These are phyloP conservation scores for Alexandromys oeconomus DNA, from an alignment of 2,797 vertebrate species.

Conservation along the genomic window DNA sequence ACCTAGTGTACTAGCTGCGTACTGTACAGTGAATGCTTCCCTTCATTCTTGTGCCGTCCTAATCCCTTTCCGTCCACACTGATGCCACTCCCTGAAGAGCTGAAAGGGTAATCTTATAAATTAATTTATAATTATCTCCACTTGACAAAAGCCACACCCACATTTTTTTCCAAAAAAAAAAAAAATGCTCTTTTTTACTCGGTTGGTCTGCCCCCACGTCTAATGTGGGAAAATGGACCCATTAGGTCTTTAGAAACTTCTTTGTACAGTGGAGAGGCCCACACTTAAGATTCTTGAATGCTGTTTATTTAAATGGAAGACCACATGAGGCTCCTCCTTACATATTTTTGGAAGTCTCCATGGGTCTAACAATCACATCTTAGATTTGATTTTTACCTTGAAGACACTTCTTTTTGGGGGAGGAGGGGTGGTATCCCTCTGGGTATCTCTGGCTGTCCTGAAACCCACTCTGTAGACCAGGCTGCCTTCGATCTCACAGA, in stretches of 20 bases:
- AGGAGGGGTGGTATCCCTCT: neutral
- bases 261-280: neutral
- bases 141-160: neutral
- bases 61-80: neutral
- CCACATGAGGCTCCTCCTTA: neutral
- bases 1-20: too few relatives aligned
- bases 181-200: neutral
- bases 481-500: neutral
- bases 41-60: neutral
- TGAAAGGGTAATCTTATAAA: neutral
- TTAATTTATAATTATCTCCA: neutral
- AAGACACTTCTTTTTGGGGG: neutral
- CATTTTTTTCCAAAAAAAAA: neutral
- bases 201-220: neutral
- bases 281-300: neutral
- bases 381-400: conserved; percentile 21
- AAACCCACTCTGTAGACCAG: neutral
- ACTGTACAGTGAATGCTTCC: neutral
- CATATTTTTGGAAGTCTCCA: neutral
- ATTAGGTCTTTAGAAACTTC: neutral
- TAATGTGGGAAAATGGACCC: neutral
- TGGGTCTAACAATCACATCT: neutral
- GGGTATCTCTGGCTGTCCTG: neutral
- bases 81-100: neutral
- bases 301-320: conserved; percentile 1